Conservation (phyloP, 2,113 vertebrate genomes). For the Nesogale talazaci region DNA sequence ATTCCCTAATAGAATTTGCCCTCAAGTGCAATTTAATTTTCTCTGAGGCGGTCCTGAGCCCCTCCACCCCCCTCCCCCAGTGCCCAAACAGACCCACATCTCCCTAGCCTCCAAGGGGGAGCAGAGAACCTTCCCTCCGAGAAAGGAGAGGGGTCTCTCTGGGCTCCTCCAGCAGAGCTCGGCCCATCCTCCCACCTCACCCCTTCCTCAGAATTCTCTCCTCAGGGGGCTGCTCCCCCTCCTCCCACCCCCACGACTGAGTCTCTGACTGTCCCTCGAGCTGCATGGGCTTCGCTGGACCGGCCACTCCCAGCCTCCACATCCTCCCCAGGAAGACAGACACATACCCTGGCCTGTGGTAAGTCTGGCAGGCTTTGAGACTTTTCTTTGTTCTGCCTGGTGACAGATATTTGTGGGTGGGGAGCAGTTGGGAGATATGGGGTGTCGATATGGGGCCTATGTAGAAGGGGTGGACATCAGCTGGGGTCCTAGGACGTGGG, state of each 20-base stretch:
- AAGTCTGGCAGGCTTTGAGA: slow-evolving; percentile 78
- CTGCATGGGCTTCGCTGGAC: slow-evolving; percentile 50
- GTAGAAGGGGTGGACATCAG: neutral
- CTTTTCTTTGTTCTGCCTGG: slow-evolving; percentile 68
- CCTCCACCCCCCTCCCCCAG: slow-evolving; percentile 79
- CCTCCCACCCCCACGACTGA: neutral
- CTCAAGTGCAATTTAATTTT: slow-evolving; percentile 99
- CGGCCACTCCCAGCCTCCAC: neutral
- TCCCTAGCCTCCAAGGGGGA: slow-evolving; percentile 77
- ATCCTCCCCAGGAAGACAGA: slow-evolving; percentile 64
- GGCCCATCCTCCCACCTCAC: neutral
- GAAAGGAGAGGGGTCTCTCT: slow-evolving; percentile 45
- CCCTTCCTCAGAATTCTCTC: neutral
- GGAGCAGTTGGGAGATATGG: neutral
- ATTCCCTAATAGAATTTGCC: slow-evolving; percentile 98
- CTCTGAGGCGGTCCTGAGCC: slow-evolving; percentile 86
- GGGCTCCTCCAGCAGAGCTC: neutral
- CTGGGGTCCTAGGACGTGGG: neutral
- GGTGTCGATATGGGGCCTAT: neutral
- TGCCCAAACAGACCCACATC: slow-evolving; percentile 71
- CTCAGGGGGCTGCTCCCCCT: neutral
- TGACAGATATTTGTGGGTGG: neutral
- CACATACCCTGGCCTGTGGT: slow-evolving; percentile 77
- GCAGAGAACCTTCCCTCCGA: slow-evolving; percentile 66
- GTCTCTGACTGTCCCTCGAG: slow-evolving; percentile 12